Evolutionary conservation across 35 echinoderm and acorn worm genomes (phyloP), one percentile per base, ranked within the genome.

Genomic region (Ophioderma brevispina): DNA sequence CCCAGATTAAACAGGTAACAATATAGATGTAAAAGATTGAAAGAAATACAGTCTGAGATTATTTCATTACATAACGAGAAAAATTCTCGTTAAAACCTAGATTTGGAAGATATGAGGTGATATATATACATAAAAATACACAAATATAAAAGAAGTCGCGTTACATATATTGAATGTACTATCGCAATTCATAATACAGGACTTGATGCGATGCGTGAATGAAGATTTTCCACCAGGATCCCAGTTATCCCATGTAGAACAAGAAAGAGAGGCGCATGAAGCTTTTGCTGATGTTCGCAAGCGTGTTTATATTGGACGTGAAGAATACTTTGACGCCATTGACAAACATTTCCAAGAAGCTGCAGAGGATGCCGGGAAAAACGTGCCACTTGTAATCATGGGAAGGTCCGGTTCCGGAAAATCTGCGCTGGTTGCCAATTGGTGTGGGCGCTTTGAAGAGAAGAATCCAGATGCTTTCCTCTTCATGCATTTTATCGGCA

Each of bases 401-500:
- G 95, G 95, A 0, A 85, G 82, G 59, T 97, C 95, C 4, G 95
- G 95, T 36, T 91, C 83, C 8, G 95, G 95, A 5, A 97, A 97
- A 70, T 97, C 95, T 25, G 95, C 95, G 15, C 49, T 97, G 80
- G 85, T 97, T 23, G 95, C 95, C n/a, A 97, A 97, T 35, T 97
- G 95, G 95, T 88, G 83, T 52, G 80, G 85, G 14, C 78, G 88
- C 75, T 97, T 88, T 79, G 82, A 97, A 52, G 92, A 97, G 64
- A 84, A 92, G 42, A 91, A 97, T 38, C 95, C 92, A 21, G 78
- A 80, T 28, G 37, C 59, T 31, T 97, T 94, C 55, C 64, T 94
- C 25, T 97, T 97, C 76, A 91, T 94, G 78, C 95, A 97, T 86
- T 97, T 97, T 41, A 94, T 97, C 39, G 95, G 95, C 17, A 94